Conservation (phyloP, 1,140 invertebrate genomes). For the Galendromus occidentalis region DNA sequence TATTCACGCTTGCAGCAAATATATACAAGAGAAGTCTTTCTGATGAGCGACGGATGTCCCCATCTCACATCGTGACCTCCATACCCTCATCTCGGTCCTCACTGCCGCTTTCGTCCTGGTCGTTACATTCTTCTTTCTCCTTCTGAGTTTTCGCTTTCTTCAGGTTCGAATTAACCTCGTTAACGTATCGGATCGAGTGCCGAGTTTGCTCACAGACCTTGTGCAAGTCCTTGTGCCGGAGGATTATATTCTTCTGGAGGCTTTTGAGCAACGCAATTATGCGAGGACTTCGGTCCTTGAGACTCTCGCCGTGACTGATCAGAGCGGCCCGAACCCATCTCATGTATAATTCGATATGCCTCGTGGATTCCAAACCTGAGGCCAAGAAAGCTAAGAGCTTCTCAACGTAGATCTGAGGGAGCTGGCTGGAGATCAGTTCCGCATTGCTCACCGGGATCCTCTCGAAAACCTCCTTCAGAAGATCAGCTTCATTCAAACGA, state of each 20-base stretch:
- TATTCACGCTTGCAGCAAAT: too few species aligned
- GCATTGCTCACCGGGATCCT: constrained; percentile 50
- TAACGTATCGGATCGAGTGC: neutral
- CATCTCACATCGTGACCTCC: too few species aligned
- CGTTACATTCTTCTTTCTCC: neutral
- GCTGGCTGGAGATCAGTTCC: constrained; percentile 41
- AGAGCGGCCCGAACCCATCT: constrained; percentile 51
- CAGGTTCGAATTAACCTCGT: neutral
- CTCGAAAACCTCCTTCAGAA: constrained; percentile 68
- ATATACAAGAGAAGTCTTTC: too few species aligned
- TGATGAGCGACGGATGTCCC: too few species aligned
- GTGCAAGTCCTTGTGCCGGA: constrained; percentile 54
- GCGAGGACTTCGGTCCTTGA: constrained; percentile 30
- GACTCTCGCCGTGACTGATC: constrained; percentile 35
- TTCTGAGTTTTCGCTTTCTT: neutral
- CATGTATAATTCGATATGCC: constrained; percentile 70
- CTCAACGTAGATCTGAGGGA: constrained; percentile 53
- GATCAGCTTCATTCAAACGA: constrained; percentile 55
- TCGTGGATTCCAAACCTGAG: constrained; percentile 45
- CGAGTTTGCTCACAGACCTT: constrained; percentile 47
- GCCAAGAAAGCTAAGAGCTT: constrained; percentile 47
- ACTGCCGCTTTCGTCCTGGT: too few species aligned
- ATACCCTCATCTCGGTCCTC: too few species aligned
- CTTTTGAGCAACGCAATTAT: constrained; percentile 42
- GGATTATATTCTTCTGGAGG: constrained; percentile 55